Conservation (phyloP, 53 echinoderm and acorn worm species). For the Holothuria leucospilota region DNA sequence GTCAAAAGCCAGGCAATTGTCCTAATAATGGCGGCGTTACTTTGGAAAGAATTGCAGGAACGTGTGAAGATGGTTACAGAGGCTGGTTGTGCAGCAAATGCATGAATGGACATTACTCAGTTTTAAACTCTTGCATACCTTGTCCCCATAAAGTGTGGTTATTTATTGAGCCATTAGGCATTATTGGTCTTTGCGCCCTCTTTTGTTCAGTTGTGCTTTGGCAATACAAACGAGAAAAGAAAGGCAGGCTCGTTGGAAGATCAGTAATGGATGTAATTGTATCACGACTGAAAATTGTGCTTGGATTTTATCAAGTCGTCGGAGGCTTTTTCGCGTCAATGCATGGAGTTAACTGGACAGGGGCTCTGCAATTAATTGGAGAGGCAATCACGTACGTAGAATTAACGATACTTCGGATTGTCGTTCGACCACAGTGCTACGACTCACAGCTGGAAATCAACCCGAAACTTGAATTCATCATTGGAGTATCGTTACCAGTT, state of each 20-base stretch:
- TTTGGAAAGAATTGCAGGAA: too few relatives aligned
- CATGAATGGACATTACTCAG: too few relatives aligned
- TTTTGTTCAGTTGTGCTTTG: neutral
- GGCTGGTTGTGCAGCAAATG: too few relatives aligned
- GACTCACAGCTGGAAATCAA: neutral
- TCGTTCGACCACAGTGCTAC: neutral
- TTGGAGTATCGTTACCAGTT: neutral
- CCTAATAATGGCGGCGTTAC: too few relatives aligned
- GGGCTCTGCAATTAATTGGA: neutral
- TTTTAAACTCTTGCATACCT: too few relatives aligned
- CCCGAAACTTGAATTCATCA: neutral
- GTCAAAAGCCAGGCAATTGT: too few relatives aligned
- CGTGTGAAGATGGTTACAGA: too few relatives aligned
- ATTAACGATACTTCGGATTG: neutral
- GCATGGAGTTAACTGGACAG: slow-evolving; percentile 29
- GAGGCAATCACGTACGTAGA: neutral
- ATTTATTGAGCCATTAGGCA: neutral
- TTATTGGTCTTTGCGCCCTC: neutral
- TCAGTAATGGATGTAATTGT: neutral
- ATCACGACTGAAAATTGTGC: slow-evolving; percentile 11
- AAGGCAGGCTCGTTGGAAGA: neutral
- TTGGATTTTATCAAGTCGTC: slow-evolving; percentile 21
- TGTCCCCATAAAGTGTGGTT: neutral
- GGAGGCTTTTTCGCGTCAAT: neutral
- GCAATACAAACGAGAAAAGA: neutral